phyloP scores from a whole-genome alignment of 2,888 invertebrate species.

The Muscina levida region DNA sequence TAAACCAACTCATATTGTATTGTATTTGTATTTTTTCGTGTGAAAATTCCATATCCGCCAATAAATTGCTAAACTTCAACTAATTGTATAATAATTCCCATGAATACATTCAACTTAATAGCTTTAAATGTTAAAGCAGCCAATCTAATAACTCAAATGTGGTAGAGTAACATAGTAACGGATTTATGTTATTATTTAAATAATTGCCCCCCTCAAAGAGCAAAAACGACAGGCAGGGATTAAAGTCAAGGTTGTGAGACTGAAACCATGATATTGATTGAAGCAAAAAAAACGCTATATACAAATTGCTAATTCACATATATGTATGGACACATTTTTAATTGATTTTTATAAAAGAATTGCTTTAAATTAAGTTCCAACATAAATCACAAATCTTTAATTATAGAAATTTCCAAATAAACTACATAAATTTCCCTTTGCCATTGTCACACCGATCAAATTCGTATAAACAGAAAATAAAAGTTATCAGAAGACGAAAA shows the following conservation, averaged over 20 bases:
- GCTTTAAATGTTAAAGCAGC: not conserved
- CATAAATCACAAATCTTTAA: too few relatives aligned
- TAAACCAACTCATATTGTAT: too few relatives aligned
- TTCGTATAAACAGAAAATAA: not conserved
- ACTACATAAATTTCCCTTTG: too few relatives aligned
- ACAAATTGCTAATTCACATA: too few relatives aligned
- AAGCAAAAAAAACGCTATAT: not conserved
- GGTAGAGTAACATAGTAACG: not conserved
- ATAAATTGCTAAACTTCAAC: not conserved
- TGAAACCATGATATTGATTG: not conserved
- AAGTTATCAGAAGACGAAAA: not conserved
- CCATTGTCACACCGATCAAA: constrained; percentile 17
- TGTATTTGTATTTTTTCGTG: too few relatives aligned
- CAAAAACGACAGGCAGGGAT: not conserved
- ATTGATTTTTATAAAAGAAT: not conserved
- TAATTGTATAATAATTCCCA: not conserved
- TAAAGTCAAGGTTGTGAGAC: constrained; percentile 59
- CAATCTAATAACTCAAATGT: not conserved
- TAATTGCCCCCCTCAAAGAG: not conserved
- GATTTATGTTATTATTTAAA: not conserved
- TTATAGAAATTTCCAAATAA: too few relatives aligned
- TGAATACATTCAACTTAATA: constrained; percentile 7
- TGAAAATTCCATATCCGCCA: too few relatives aligned
- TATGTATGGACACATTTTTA: too few relatives aligned
- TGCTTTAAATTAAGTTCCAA: too few relatives aligned